Evolutionary conservation across 2,888 invertebrate genomes (phyloP).

Genomic region (Neoaliturus tenellus): DNA sequence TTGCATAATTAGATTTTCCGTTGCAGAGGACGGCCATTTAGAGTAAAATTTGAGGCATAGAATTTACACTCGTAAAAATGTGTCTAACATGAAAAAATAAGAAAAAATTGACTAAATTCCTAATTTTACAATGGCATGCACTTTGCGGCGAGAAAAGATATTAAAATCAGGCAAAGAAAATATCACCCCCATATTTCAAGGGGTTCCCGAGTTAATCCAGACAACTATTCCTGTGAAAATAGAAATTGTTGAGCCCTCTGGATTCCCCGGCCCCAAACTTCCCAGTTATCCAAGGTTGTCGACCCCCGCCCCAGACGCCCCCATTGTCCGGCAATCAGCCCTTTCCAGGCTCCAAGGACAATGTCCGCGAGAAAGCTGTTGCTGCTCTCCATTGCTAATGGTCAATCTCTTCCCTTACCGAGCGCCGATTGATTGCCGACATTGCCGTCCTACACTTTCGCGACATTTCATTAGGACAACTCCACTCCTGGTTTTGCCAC

Average conservation of each 20-base stretch:
- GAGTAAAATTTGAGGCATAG: no score
- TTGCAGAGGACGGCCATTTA: no score
- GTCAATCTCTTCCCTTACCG: background rate
- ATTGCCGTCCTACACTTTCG: background rate
- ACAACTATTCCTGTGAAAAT: no score
- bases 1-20: no score
- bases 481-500: background rate
- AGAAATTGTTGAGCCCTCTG: background rate
- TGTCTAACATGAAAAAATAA: no score
- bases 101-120: no score
- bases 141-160: no score
- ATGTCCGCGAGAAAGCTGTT: background rate
- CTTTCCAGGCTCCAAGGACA: background rate
- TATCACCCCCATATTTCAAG: no score
- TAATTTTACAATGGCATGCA: no score
- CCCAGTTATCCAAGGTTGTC: background rate
- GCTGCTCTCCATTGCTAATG: conserved; percentile 36
- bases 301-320: background rate
- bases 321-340: background rate
- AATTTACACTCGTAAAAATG: no score
- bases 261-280: background rate
- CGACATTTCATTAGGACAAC: conserved; percentile 24
- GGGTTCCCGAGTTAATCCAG: no score
- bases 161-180: no score
- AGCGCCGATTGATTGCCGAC: conserved; percentile 1